phyloP scores from a whole-genome alignment of 30 jellyfish, hydroid and myxozoan species.

The Chrysaora quinquecirrha region DNA sequence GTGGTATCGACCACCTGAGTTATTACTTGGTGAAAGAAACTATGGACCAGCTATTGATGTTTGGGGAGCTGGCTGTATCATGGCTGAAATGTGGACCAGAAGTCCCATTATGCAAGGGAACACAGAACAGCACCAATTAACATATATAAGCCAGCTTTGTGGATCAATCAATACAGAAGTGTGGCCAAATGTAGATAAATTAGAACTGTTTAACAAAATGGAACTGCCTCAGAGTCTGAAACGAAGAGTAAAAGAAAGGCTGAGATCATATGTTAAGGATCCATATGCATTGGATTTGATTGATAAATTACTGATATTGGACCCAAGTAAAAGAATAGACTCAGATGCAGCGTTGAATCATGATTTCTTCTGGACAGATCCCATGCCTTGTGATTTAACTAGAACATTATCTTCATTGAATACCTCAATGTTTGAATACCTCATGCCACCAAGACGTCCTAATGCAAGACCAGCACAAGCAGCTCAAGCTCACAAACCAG shows the following conservation, averaged over 20 bases:
- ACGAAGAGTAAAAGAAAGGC: constrained; percentile 91
- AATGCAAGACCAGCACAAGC: constrained; percentile 74
- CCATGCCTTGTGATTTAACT: constrained; percentile 96
- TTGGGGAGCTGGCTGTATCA: constrained; percentile 99
- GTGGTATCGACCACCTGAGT: constrained; percentile 99
- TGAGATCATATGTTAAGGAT: constrained; percentile 78
- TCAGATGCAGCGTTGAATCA: constrained; percentile 98
- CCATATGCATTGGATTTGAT: constrained; percentile 92
- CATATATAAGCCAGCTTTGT: constrained; percentile 83
- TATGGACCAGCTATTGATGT: constrained; percentile 98
- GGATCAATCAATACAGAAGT: constrained; percentile 88
- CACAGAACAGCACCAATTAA: constrained; percentile 90
- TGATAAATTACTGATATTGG: constrained; percentile 85
- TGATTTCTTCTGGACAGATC: constrained; percentile 99
- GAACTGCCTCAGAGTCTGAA: constrained; percentile 77
- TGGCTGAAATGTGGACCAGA: constrained; percentile 99
- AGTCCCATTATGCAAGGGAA: constrained; percentile 98
- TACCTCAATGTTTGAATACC: constrained; percentile 93
- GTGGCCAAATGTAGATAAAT: constrained; percentile 96
- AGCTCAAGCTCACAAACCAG: constrained; percentile 78
- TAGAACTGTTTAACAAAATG: constrained; percentile 81
- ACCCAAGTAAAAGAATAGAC: constrained; percentile 92
- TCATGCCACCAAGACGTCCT: constrained; percentile 88
- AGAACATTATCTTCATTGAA: constrained; percentile 82
- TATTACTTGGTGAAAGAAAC: constrained; percentile 95